Percentiles rank a stretch among this genome's conserved stretches.
phyloP scores from a whole-genome alignment of 2,113 vertebrate genomes.

The Pterophyllum scalare region DNA sequence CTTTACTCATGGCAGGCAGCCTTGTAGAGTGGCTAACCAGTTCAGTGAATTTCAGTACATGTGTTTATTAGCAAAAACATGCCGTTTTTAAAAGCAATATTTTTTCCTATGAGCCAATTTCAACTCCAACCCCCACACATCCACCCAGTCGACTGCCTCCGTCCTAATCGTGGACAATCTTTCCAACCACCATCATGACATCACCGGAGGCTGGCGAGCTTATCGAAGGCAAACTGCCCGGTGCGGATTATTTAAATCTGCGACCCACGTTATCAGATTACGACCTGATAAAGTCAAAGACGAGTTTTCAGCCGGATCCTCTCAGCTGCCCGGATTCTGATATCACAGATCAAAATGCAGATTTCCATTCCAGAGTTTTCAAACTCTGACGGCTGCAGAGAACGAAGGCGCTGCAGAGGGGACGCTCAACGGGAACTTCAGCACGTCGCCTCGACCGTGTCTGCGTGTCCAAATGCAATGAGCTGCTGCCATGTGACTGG shows the following conservation, averaged over 20 bases:
- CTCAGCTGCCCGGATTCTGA: background rate
- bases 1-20: background rate
- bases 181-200: background rate
- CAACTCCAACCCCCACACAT: background rate
- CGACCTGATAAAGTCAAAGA: constrained; percentile 11
- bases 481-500: background rate
- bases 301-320: constrained; percentile 11
- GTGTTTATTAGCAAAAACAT: background rate
- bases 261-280: constrained; percentile 53
- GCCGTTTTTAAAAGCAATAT: background rate
- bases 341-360: background rate
- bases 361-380: background rate
- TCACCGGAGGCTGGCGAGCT: background rate
- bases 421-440: background rate
- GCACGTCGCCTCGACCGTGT: background rate
- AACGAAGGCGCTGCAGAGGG: background rate
- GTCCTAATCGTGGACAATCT: background rate
- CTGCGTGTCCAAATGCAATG: background rate
- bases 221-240: constrained; percentile 36
- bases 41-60: background rate
- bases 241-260: constrained; percentile 49
- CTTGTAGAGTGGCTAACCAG: background rate
- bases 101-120: background rate
- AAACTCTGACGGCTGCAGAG: background rate
- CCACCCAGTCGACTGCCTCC: background rate